Base-by-base conservation (phyloP, 2,888 invertebrate species). In the Stenodema calcarata region DNA sequence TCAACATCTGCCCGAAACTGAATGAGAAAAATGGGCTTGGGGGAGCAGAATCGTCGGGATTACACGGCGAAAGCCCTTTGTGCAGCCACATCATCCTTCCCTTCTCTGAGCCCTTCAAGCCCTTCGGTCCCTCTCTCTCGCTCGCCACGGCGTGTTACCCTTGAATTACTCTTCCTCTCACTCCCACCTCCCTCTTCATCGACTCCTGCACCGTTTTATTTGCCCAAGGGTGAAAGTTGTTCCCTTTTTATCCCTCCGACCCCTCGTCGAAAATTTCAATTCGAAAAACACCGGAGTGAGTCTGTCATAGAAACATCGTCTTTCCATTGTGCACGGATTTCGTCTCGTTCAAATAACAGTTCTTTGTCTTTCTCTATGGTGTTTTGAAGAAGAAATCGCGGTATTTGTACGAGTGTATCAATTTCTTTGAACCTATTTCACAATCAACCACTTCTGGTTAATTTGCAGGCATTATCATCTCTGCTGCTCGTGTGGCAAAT, bases 11-110 rank as follows among this genome's bases (percentile, higher is more conserved):
- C 30, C 30, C 73, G 73, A 73, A 73, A 73, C 41, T 35, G 73
- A 41, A 41, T 41, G 41, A 73, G 41, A 73, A 73, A 41, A 73
- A 73, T 35, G 73, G 73, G 73, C 30, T 73, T 73, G 54, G 50
- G 50, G 50, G 80, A 30, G 80, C 30, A 28, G 50, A 80, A 47
- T 47, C 50, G 80, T 47, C 50, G 54, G 80, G 80, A 80, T 80
- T 80, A 80, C 80, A 80, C 80, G 80, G 80, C 9, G 30, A 80
- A 80, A 80, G 80, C 54, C 50, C 80, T 80, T 80, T 80, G 80
- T 80, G 9, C n/a, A 73, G 35, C 73, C 73, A 73, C 73, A 73
- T 73, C 73, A 41, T 73, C 41, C 73, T 12, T 35, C 35, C 18
- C 30, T 54, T 54, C 54, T 18, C 35, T 4, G 35, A 35, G 35